These are phyloP conservation scores for Jordanella pulchra DNA, from an alignment of 2,797 vertebrate species.

Conservation along the genomic window DNA sequence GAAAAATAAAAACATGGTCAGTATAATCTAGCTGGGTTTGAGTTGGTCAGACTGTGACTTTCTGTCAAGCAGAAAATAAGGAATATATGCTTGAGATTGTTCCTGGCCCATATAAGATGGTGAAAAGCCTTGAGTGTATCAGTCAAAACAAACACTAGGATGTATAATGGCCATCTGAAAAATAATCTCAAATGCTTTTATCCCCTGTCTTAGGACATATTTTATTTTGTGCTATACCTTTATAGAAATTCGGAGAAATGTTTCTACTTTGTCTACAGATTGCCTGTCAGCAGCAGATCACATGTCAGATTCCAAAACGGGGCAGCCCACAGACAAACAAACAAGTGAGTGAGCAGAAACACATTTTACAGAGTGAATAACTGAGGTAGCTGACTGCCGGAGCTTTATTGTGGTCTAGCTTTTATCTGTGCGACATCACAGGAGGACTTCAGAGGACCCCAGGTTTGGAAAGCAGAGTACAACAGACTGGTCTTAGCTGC, in stretches of 20 bases:
- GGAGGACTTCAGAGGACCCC: conserved; percentile 43
- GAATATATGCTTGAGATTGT: background rate
- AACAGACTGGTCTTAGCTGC: conserved; percentile 55
- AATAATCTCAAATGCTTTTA: background rate
- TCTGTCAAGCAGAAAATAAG: background rate
- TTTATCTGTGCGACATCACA: conserved; percentile 70
- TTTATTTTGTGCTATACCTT: background rate
- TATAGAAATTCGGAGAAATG: conserved; percentile 17
- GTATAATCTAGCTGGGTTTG: conserved; percentile 25
- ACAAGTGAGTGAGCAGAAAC: conserved; percentile 62
- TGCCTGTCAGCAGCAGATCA: conserved; percentile 54
- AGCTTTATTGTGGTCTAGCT: conserved; percentile 63
- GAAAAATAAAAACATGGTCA: conserved; percentile 52
- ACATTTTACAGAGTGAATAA: conserved; percentile 68
- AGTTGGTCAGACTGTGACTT: background rate
- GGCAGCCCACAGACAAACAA: conserved; percentile 66
- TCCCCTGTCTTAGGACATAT: background rate
- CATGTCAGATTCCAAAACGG: conserved; percentile 49
- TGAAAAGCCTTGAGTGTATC: background rate
- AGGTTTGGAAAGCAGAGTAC: conserved; percentile 39
- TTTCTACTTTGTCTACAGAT: conserved; percentile 28
- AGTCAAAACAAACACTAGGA: background rate
- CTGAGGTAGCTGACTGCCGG: conserved; percentile 44
- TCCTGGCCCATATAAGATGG: background rate
- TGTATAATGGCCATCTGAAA: background rate